These are phyloP conservation scores for Habroteleia sp. DNA, from an alignment of 2,888 invertebrate genomes.

Conservation along the genomic window DNA sequence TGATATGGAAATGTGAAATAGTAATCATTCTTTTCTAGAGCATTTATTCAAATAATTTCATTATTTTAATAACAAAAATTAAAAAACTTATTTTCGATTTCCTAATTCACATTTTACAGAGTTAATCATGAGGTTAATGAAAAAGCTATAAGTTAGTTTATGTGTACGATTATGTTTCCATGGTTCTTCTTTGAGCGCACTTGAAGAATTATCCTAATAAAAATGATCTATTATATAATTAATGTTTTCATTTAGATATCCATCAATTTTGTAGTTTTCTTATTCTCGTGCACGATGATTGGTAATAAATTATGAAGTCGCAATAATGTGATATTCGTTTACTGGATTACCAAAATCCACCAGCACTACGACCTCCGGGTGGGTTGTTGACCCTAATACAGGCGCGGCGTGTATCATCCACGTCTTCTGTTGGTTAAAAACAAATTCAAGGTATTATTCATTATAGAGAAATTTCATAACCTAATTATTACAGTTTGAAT, in stretches of 20 bases:
- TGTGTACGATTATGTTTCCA: constrained; percentile 27
- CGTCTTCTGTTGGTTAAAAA: constrained; percentile 89
- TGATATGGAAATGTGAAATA: no score
- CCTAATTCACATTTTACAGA: constrained; percentile 16
- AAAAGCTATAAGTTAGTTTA: constrained; percentile 18
- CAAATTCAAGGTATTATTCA: no score
- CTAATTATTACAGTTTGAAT: no score
- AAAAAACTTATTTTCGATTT: not conserved
- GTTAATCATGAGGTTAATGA: constrained; percentile 9
- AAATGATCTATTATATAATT: not conserved
- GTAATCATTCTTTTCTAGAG: no score
- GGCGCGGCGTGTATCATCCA: constrained; percentile 88
- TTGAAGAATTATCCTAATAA: constrained; percentile 11
- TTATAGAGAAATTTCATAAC: no score
- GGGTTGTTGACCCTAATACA: constrained; percentile 94
- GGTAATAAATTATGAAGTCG: constrained; percentile 37
- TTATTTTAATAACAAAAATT: no score
- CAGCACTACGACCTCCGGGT: constrained; percentile 93
- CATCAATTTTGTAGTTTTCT: not conserved
- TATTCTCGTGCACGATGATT: constrained; percentile 17
- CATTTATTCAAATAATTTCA: no score
- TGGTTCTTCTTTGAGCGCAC: constrained; percentile 18
- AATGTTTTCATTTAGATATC: constrained; percentile 7
- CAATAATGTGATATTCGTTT: constrained; percentile 6
- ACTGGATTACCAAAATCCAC: constrained; percentile 88